A percentile compares a stretch with the other conserved stretches of the same genome.
Evolutionary conservation across 2,888 invertebrate species (phyloP).

Genomic region (Orchesella flavescens): DNA sequence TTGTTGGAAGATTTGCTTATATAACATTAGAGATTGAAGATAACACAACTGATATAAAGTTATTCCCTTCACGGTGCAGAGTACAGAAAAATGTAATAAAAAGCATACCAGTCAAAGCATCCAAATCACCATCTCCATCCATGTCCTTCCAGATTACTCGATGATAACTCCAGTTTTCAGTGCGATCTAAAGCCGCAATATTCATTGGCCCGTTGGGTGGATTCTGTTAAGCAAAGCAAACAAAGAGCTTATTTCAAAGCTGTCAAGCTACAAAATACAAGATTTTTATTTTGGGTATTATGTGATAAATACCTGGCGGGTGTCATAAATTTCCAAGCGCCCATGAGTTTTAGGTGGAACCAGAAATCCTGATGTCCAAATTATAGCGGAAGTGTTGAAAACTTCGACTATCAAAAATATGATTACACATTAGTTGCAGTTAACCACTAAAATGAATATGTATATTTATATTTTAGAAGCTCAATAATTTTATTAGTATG

Average conservation of each 20-base stretch:
- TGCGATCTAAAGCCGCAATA: conserved; percentile 29
- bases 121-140: conserved; percentile 72
- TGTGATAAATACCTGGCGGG: conserved; percentile 53
- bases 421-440: too few relatives aligned
- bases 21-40: too few relatives aligned
- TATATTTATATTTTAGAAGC: too few relatives aligned
- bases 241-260: not conserved
- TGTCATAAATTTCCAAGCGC: conserved; percentile 72
- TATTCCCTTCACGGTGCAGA: too few relatives aligned
- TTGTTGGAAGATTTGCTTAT: too few relatives aligned
- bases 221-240: conserved; percentile 5
- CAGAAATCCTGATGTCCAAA: conserved; percentile 73
- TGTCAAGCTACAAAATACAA: too few relatives aligned
- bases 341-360: conserved; percentile 72
- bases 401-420: conserved; percentile 69
- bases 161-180: conserved; percentile 72
- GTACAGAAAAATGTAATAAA: not conserved
- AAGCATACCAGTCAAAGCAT: conserved; percentile 69
- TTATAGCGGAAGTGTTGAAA: conserved; percentile 72
- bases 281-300: too few relatives aligned
- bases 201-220: conserved; percentile 41
- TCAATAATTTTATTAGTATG: too few relatives aligned
- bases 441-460: conserved; percentile 11
- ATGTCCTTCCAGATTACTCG: conserved; percentile 73
- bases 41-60: too few relatives aligned